Evolutionary conservation across 2,113 vertebrate species (phyloP), one percentile per base, ranked within the genome.

Genomic region (Erpornis zantholeuca): DNA sequence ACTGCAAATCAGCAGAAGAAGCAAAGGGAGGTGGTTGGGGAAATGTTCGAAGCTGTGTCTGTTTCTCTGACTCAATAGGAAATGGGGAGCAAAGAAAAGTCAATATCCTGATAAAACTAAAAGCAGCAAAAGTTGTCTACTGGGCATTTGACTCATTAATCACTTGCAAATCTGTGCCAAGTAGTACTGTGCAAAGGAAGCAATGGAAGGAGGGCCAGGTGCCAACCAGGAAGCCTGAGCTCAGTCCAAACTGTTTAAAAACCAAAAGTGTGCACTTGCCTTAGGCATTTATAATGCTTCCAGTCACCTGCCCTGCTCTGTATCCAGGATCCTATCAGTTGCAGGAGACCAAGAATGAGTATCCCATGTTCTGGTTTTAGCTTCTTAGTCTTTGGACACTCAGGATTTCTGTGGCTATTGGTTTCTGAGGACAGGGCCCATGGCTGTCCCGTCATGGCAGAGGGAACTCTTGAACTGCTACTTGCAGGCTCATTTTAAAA

Each of bases 401-500:
- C 29, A 15, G 21, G 38, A 86, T 44, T 90, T 73, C 87, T 80
- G 52, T 66, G n/a, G 45, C 50, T 73, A 8, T 76, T 35, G 12
- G 10, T 28, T 54, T 61, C 24, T 50, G 73, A 52, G 47, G 59
- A 44, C 59, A 77, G 59, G 53, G 52, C 40, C 45, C 75, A 23
- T 1, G 0, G 44, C 38, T 56, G 50, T 44, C 24, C 50, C 4
- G 0, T 31, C 50, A 29, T 2, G 14, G 35, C 71, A 73, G 22
- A 6, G 29, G 38, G 45, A 85, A 45, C 22, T 73, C 68, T 22
- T 76, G 45, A 29, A 38, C 54, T 82, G 28, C 47, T 47, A 36
- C 56, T 22, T 44, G 49, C 27, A 79, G 31, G 15, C 15, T 68
- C 19, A 6, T 59, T 88, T 87, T 66, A 57, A 84, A 91, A 38